phyloP scores from a whole-genome alignment of 2,797 vertebrate species.

The Manis crassicaudata region DNA sequence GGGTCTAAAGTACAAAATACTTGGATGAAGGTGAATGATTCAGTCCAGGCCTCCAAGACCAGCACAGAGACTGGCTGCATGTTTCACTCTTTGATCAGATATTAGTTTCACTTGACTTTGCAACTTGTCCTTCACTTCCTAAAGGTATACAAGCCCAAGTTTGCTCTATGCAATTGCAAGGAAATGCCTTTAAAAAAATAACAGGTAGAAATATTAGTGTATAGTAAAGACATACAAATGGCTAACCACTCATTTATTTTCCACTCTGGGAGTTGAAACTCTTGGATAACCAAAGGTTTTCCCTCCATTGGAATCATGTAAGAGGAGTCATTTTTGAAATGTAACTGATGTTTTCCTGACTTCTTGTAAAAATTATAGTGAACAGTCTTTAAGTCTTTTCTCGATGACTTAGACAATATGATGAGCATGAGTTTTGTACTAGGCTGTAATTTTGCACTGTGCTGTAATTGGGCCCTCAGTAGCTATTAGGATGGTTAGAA shows the following conservation, averaged over 20 bases:
- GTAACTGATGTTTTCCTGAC: slow-evolving; percentile 30
- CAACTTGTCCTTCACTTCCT: slow-evolving; percentile 17
- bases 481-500: not conserved
- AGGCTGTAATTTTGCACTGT: not conserved
- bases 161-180: not conserved
- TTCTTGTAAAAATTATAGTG: not conserved
- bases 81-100: not conserved
- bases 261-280: not conserved
- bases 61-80: not conserved
- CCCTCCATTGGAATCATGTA: not conserved
- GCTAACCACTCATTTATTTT: slow-evolving; percentile 6
- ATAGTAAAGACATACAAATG: not conserved
- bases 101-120: slow-evolving; percentile 8
- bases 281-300: not conserved
- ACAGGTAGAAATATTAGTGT: not conserved
- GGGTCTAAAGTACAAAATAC: not conserved
- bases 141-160: not conserved
- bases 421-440: not conserved
- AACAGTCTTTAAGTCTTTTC: not conserved
- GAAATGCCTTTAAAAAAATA: slow-evolving; percentile 4
- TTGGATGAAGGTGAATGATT: not conserved
- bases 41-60: not conserved
- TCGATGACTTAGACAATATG: not conserved
- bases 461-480: not conserved
- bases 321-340: slow-evolving; percentile 15